Conservation (phyloP, 2,113 vertebrate species). For the Esox niger region DNA sequence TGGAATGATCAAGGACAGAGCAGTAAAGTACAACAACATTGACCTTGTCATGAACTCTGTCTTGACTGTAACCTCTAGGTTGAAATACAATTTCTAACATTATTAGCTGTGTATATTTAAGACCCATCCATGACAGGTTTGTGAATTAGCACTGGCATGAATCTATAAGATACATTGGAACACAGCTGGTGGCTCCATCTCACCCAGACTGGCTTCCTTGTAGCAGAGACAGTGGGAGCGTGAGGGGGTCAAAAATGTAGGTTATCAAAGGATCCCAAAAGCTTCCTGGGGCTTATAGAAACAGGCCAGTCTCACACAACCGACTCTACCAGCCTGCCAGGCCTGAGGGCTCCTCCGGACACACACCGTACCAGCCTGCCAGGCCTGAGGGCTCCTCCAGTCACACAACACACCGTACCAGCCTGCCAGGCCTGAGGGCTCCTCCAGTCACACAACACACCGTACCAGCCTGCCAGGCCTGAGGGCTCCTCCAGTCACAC, state of each 20-base stretch:
- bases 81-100: conserved; percentile 55
- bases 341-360: conserved; percentile 68
- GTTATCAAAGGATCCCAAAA: conserved; percentile 58
- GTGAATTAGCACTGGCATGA: conserved; percentile 76
- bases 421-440: too few species aligned
- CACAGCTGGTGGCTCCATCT: conserved; percentile 35
- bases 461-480: too few species aligned
- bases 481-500: too few species aligned
- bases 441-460: too few species aligned
- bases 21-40: conserved; percentile 71
- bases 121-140: conserved; percentile 71
- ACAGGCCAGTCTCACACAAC: conserved; percentile 70
- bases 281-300: conserved; percentile 65
- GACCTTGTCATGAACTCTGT: conserved; percentile 73
- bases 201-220: conserved; percentile 63
- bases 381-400: conserved; percentile 76
- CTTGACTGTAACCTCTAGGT: conserved; percentile 44
- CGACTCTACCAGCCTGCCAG: conserved; percentile 66
- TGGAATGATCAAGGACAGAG: conserved; percentile 64
- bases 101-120: conserved; percentile 58
- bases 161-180: conserved; percentile 57
- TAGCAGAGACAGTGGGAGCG: conserved; percentile 56
- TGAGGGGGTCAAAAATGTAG: conserved; percentile 69
- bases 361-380: conserved; percentile 66
- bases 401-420: too few species aligned